Conservation (phyloP, 2,797 vertebrate genomes). For the Gallinago solitaria region DNA sequence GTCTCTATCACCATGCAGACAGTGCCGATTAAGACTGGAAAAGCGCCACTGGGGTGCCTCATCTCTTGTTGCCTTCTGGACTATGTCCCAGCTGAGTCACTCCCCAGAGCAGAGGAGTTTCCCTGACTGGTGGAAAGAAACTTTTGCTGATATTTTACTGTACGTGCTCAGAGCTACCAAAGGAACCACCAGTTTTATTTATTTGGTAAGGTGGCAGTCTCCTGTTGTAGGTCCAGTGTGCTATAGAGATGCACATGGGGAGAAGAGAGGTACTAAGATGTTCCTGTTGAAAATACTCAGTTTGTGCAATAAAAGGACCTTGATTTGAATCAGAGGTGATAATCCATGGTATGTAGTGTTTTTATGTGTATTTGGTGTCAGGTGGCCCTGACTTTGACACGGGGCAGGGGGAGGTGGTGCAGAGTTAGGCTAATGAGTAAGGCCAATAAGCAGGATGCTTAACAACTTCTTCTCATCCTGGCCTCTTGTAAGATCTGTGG, state of each 20-base stretch:
- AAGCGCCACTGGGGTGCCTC: slow-evolving; percentile 32
- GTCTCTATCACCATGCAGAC: slow-evolving; percentile 20
- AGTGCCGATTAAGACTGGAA: slow-evolving; percentile 54
- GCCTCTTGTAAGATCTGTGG: neutral
- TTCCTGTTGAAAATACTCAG: neutral
- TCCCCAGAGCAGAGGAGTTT: slow-evolving; percentile 29
- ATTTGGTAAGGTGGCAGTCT: neutral
- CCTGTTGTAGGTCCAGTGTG: neutral
- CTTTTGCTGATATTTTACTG: neutral
- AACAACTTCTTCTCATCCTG: neutral
- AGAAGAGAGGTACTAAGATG: neutral
- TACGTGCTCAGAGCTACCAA: neutral
- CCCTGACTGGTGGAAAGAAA: slow-evolving; percentile 10
- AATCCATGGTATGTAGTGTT: neutral
- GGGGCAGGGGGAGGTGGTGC: neutral
- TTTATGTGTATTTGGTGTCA: neutral
- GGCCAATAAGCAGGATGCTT: neutral
- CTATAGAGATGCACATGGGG: neutral
- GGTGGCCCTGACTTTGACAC: neutral
- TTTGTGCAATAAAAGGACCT: neutral
- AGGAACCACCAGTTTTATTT: neutral
- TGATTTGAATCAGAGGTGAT: neutral
- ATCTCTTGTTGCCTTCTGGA: slow-evolving; percentile 53
- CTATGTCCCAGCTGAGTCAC: slow-evolving; percentile 44
- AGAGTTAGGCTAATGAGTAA: neutral